Conservation (phyloP, 1,140 invertebrate genomes). For the Theocolax elegans region DNA sequence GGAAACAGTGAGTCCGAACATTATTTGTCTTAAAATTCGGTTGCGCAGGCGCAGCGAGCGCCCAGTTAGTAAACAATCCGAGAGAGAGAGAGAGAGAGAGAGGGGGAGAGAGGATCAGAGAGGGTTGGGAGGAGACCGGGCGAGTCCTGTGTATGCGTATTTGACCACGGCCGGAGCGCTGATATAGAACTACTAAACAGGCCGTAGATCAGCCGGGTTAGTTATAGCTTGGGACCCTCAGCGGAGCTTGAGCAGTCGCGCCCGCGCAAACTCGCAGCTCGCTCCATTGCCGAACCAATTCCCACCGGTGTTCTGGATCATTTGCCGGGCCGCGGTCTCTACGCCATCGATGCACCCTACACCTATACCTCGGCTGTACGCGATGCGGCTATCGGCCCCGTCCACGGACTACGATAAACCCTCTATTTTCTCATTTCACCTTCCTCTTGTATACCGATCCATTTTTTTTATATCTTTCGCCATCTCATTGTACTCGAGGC, state of each 20-base stretch:
- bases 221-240: conserved; percentile 55
- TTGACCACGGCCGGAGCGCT: conserved; percentile 57
- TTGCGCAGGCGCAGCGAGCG: neutral
- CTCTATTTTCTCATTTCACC: no score
- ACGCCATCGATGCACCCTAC: conserved; percentile 52
- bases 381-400: conserved; percentile 49
- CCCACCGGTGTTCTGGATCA: conserved; percentile 67
- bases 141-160: conserved; percentile 52
- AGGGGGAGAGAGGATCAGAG: conserved; percentile 44
- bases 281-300: conserved; percentile 57
- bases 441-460: no score
- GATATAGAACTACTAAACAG: conserved; percentile 69
- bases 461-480: no score
- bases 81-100: conserved; percentile 27
- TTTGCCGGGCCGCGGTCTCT: conserved; percentile 64
- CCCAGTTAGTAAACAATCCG: conserved; percentile 8
- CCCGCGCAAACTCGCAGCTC: conserved; percentile 34
- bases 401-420: conserved; percentile 4
- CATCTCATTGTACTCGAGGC: no score
- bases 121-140: conserved; percentile 48
- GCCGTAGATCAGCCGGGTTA: conserved; percentile 66
- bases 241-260: no score
- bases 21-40: conserved; percentile 12
- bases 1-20: neutral
- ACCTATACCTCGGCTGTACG: conserved; percentile 52